Percentiles rank a stretch among this genome's conserved stretches.
Evolutionary conservation across 1,140 invertebrate species (phyloP).

Genomic region (Tribolium madens): DNA sequence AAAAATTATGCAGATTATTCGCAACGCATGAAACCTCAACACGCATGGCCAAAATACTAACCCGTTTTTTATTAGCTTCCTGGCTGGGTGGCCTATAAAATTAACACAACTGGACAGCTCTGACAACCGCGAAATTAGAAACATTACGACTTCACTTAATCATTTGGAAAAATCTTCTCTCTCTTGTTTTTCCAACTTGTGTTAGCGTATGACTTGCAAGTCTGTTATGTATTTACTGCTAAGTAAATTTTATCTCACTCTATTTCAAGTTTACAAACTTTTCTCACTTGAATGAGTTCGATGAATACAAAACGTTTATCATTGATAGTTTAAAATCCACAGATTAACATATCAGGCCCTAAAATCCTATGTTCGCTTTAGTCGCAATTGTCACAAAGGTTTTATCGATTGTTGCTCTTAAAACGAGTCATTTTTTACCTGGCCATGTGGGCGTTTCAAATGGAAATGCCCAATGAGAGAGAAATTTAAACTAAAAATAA

Average conservation of each 20-base stretch:
- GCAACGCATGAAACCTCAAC: neutral
- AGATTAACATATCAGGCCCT: slow-evolving; percentile 6
- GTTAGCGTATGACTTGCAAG: neutral
- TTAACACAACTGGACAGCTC: neutral
- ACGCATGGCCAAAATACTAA: neutral
- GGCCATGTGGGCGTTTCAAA: neutral
- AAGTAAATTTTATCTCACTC: neutral
- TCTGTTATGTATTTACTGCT: neutral
- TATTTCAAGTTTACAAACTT: neutral
- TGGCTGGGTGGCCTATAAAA: neutral
- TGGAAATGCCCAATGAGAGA: neutral
- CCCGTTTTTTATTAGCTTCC: neutral
- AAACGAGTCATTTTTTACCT: neutral
- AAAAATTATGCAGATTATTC: neutral
- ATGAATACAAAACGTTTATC: slow-evolving; percentile 7
- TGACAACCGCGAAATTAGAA: neutral
- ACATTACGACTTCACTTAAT: neutral
- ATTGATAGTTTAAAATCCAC: slow-evolving; percentile 9
- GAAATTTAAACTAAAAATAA: neutral
- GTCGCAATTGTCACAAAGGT: slow-evolving; percentile 1
- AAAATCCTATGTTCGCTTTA: neutral
- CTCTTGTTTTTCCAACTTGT: neutral
- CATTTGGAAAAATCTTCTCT: neutral
- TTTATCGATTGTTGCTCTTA: neutral
- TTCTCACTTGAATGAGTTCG: slow-evolving; percentile 15